These are phyloP conservation scores for Zhuqinia jingwanae DNA, from an alignment of 2,888 invertebrate species.

Conservation along the genomic window DNA sequence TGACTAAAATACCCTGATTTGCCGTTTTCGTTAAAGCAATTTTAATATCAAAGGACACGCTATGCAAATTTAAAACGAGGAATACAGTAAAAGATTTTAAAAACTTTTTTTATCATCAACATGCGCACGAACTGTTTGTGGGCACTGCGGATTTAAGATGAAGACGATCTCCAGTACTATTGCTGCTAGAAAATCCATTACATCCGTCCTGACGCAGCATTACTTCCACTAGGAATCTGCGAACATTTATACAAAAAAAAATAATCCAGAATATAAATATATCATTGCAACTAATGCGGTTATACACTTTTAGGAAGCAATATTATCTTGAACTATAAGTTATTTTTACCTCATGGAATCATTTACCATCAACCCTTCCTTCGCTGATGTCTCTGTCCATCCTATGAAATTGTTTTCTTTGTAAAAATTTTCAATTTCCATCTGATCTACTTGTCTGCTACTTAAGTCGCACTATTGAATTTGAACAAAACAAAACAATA, in stretches of 20 bases:
- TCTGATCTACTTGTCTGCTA: conserved; percentile 82
- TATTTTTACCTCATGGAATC: conserved; percentile 84
- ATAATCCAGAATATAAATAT: no score
- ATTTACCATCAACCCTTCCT: conserved; percentile 84
- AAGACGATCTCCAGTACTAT: conserved; percentile 57
- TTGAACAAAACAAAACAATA: no score
- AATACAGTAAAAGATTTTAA: background rate
- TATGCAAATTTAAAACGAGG: no score
- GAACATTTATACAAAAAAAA: background rate
- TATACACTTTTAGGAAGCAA: no score
- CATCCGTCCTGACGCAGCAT: conserved; percentile 81
- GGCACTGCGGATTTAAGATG: conserved; percentile 73
- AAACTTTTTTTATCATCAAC: conserved; percentile 38
- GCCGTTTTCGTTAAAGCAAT: no score
- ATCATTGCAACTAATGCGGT: background rate
- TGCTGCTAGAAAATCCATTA: conserved; percentile 72
- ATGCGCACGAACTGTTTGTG: conserved; percentile 72
- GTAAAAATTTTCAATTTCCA: conserved; percentile 83
- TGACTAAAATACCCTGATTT: no score
- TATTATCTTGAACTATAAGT: no score
- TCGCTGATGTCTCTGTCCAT: conserved; percentile 85
- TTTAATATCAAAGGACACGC: no score
- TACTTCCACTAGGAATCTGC: conserved; percentile 81
- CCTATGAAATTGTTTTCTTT: conserved; percentile 83
- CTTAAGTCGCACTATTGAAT: conserved; percentile 82